Base-by-base conservation (phyloP, 2,797 vertebrate species). In the Neosilurus hyrtlii region DNA sequence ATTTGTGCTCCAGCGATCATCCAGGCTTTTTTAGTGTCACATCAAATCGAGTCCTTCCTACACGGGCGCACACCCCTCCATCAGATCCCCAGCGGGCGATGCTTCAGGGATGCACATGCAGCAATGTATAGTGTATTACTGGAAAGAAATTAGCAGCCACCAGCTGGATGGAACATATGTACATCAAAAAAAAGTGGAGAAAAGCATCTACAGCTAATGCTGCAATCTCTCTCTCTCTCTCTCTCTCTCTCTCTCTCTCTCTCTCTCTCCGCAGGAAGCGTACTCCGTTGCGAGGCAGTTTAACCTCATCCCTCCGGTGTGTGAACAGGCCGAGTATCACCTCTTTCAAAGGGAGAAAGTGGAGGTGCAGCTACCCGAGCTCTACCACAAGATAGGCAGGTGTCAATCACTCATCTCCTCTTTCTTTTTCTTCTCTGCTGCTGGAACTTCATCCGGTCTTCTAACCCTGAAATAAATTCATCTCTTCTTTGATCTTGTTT, bases 341-440 rank as follows among this genome's bases (percentile, higher is more conserved):
- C 96, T 99, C 66, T 99, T 99, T 91, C 98, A 99, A 87, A 94
- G 98, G 82, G 98, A 99, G 93, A 99, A 99, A 90, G 98, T 99
- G 56, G 98, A 99, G 90, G 96, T 99, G 74, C 98, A 99, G 83
- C 95, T 99, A 49, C 98, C 98, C 0, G 98, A 99, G 83, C 89
- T 99, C 63, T 99, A 99, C 87, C 98, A 99, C 88, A 99, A 99
- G 90, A 99, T 99, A 89, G 98, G 98, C 95, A 95, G 94, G 93
- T 85, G 77, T 86, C 84, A 75, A 71, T 62, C 30, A 52, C 15
- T 65, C 30, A 43, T 43, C 35, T 43, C 22, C 54, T 37, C 20
- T 14, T 59, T 75, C 9, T 18, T 12, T 59, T 59, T 15, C 22
- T 16, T 74, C 10, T 52, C 37, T 26, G 20, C 67, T 49, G n/a